phyloP scores from a whole-genome alignment of 2,113 vertebrate genomes.

The Genyomyrus donnyi region DNA sequence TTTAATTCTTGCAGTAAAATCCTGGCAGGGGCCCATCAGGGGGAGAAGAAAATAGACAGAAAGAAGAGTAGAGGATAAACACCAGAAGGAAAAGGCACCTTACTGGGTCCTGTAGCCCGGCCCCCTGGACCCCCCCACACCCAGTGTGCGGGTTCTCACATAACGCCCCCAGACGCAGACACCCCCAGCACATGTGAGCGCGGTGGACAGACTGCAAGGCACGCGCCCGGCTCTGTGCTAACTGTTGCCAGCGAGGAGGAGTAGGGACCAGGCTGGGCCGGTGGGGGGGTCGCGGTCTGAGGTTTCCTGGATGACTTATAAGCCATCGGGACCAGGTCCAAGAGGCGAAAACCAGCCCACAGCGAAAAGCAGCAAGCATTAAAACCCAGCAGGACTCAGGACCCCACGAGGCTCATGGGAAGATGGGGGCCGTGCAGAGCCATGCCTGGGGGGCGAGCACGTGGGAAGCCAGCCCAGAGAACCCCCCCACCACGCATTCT shows the following conservation, averaged over 20 bases:
- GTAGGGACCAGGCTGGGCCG: neutral
- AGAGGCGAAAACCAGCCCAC: neutral
- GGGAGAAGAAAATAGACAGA: neutral
- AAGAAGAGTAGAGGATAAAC: neutral
- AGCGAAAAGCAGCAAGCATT: neutral
- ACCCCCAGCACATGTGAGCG: neutral
- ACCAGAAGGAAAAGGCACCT: constrained; percentile 23
- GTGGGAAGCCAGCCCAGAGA: neutral
- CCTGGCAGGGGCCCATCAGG: neutral
- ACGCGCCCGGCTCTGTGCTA: neutral
- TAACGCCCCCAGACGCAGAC: neutral
- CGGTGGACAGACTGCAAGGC: neutral
- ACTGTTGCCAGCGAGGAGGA: neutral
- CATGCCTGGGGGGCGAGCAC: neutral
- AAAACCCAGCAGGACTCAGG: neutral
- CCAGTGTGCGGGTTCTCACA: neutral
- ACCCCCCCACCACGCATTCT: neutral
- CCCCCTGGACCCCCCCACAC: neutral
- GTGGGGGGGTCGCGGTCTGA: neutral
- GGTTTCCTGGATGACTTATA: neutral
- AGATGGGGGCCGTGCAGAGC: neutral
- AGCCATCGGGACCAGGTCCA: neutral
- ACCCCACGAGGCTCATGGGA: neutral
- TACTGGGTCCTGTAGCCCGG: neutral
- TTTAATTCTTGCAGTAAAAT: constrained; percentile 14